phyloP scores from a whole-genome alignment of 92 coral and sea anemone species.

The Hydrozoanthus gracilis region DNA sequence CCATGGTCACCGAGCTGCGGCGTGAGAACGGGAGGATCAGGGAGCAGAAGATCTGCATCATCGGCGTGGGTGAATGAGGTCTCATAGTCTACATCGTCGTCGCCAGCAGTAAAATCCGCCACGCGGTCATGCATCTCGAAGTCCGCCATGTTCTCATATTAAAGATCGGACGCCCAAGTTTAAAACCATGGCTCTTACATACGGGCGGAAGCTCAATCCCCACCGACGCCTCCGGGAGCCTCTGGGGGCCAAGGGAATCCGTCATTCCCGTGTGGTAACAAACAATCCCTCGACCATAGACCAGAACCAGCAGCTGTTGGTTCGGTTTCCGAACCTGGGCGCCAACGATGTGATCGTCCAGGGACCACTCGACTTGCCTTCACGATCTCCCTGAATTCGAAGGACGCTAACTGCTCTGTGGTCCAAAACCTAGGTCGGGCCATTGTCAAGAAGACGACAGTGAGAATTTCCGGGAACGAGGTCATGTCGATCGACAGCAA shows the following conservation, averaged over 20 bases:
- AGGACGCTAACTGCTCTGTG: constrained; percentile 7
- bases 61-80: too few species aligned
- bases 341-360: constrained; percentile 36
- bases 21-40: too few species aligned
- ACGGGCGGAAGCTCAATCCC: too few species aligned
- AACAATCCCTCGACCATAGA: constrained; percentile 27
- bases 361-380: constrained; percentile 35
- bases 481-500: constrained; percentile 5
- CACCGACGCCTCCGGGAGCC: constrained; percentile 16
- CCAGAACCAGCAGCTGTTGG: not conserved
- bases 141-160: too few species aligned
- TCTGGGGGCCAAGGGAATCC: constrained; percentile 1
- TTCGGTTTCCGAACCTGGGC: too few species aligned
- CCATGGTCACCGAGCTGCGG: too few species aligned
- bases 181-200: not conserved
- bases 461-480: not conserved
- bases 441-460: constrained; percentile 9
- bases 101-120: too few species aligned
- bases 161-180: too few species aligned
- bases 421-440: constrained; percentile 29
- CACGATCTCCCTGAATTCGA: not conserved
- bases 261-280: constrained; percentile 20
- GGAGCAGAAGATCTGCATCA: too few species aligned
- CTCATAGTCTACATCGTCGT: too few species aligned
- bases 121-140: too few species aligned